Evolutionary conservation across 2,113 vertebrate species (phyloP).

Genomic region (Tricholaema leucomelas): DNA sequence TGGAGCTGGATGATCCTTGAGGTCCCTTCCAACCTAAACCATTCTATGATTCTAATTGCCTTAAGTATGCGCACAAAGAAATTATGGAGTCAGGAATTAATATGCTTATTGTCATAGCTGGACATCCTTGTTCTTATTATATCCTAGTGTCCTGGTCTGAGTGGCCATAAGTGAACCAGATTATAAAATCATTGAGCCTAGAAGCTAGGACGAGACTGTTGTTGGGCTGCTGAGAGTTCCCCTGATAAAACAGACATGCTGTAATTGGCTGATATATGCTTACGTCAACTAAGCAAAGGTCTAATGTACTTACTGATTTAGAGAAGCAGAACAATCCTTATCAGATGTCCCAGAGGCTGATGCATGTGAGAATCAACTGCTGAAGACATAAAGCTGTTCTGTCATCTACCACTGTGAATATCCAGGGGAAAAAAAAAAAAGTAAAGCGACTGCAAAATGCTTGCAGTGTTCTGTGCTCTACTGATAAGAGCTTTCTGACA

Average conservation of each 20-base stretch:
- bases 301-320: not conserved
- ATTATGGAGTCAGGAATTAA: not conserved
- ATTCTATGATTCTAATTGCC: too few relatives aligned
- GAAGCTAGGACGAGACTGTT: not conserved
- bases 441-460: not conserved
- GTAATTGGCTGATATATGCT: not conserved
- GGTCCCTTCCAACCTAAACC: too few relatives aligned
- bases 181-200: not conserved
- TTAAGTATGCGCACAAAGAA: not conserved
- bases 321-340: not conserved
- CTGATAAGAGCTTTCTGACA: not conserved
- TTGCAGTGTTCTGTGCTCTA: not conserved
- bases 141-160: not conserved
- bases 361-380: not conserved
- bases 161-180: not conserved
- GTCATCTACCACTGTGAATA: not conserved
- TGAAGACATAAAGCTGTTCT: not conserved
- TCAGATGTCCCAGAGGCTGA: slow-evolving; percentile 28
- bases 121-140: not conserved
- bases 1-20: too few relatives aligned
- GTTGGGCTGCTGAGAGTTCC: not conserved
- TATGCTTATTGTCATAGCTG: not conserved
- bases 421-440: not conserved
- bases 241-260: not conserved
- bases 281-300: not conserved